Evolutionary conservation across 2,888 invertebrate genomes (phyloP).

Genomic region (Oligia strigilis): DNA sequence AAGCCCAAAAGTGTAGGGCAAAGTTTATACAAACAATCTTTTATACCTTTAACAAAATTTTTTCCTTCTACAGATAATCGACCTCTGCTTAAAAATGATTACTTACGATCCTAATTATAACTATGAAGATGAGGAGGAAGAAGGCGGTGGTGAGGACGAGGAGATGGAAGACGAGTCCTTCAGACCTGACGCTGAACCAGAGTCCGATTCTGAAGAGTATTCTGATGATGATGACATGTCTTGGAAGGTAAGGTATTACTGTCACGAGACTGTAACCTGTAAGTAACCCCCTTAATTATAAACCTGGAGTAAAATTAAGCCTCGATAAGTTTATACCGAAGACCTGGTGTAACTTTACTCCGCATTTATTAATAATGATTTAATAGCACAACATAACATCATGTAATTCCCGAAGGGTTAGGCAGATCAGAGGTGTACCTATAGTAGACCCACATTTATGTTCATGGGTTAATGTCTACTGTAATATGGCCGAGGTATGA

Average conservation of each 20-base stretch:
- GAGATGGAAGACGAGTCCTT: constrained; percentile 94
- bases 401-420: background rate
- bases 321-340: background rate
- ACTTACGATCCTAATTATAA: constrained; percentile 99
- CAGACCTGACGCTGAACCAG: constrained; percentile 93
- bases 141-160: constrained; percentile 93
- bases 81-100: constrained; percentile 97
- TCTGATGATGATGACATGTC: constrained; percentile 99
- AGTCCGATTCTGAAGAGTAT: constrained; percentile 97
- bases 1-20: background rate
- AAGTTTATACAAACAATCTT: background rate
- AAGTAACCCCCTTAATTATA: background rate
- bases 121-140: constrained; percentile 97
- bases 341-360: background rate
- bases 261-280: background rate
- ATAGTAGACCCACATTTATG: background rate
- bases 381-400: background rate
- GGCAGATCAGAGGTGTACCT: background rate
- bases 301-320: background rate
- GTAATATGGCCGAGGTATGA: background rate
- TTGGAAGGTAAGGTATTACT: constrained; percentile 94
- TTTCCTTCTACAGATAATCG: constrained; percentile 92
- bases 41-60: background rate
- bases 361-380: background rate
- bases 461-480: background rate